Conservation (phyloP, 2,113 vertebrate species). For the Ammodytes marinus region DNA sequence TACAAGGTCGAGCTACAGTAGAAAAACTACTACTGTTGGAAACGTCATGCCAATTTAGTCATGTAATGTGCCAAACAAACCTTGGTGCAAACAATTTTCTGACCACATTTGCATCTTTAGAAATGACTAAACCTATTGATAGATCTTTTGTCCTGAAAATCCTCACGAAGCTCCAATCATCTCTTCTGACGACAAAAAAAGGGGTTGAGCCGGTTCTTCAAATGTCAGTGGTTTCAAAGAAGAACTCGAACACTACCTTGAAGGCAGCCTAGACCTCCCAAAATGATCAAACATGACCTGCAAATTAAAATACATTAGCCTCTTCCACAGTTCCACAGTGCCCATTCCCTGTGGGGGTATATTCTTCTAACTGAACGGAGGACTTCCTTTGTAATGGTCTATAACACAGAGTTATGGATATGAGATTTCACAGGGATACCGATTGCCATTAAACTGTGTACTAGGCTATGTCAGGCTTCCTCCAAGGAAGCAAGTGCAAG, state of each 20-base stretch:
- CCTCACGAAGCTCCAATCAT: constrained; percentile 33
- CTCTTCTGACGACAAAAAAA: constrained; percentile 44
- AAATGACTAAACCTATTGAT: constrained; percentile 61
- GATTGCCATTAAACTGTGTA: constrained; percentile 66
- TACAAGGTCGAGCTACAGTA: not conserved
- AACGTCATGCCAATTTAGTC: constrained; percentile 50
- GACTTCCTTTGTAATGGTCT: constrained; percentile 73
- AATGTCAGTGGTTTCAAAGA: constrained; percentile 28
- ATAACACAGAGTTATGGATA: constrained; percentile 81
- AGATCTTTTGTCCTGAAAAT: constrained; percentile 49
- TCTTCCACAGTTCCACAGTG: constrained; percentile 28
- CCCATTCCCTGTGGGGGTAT: constrained; percentile 37
- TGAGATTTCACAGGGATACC: constrained; percentile 72
- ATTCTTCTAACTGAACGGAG: constrained; percentile 63
- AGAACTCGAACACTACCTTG: constrained; percentile 28
- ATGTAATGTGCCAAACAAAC: constrained; percentile 39
- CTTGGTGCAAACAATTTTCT: constrained; percentile 49
- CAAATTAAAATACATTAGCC: constrained; percentile 74
- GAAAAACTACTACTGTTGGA: constrained; percentile 16
- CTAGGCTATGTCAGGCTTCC: constrained; percentile 55
- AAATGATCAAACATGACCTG: constrained; percentile 65
- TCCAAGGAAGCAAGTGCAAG: constrained; percentile 38
- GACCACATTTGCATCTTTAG: constrained; percentile 29
- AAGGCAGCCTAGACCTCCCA: constrained; percentile 42
- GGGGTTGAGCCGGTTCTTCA: constrained; percentile 27